Evolutionary conservation across 2,113 vertebrate genomes (phyloP).

Genomic region (Shinisaurus crocodilurus): DNA sequence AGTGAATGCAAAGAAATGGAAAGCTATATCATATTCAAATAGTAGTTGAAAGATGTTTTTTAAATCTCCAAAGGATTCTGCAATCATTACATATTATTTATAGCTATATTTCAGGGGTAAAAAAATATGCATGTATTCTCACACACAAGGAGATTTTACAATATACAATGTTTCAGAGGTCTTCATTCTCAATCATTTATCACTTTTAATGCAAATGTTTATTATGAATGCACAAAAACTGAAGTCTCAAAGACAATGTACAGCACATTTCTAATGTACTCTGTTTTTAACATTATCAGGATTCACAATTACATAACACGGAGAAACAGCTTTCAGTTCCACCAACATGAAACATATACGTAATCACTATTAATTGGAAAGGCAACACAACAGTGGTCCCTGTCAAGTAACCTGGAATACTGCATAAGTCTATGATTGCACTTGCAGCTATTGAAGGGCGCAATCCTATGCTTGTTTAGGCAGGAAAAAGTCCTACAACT

Average conservation of each 20-base stretch:
- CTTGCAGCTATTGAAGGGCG: neutral
- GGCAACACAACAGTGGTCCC: no score
- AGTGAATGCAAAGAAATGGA: neutral
- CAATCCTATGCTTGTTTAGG: no score
- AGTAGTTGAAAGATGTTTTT: no score
- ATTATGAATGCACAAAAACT: neutral
- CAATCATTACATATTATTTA: neutral
- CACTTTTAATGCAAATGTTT: neutral
- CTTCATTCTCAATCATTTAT: neutral
- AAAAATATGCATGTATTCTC: neutral
- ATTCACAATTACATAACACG: neutral
- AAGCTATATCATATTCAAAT: neutral
- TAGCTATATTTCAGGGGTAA: neutral
- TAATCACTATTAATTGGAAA: neutral
- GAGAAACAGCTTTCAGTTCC: neutral
- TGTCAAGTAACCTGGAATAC: neutral
- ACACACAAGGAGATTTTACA: neutral
- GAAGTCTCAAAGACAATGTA: neutral
- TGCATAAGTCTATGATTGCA: neutral
- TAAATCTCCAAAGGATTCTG: neutral
- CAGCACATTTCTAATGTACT: neutral
- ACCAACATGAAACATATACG: neutral
- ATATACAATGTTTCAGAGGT: neutral
- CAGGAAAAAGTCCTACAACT: no score
- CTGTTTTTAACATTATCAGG: neutral